Base-by-base conservation (phyloP, 1,140 invertebrate genomes). In the fruit fly (Drosophila melanogaster) region DNA sequence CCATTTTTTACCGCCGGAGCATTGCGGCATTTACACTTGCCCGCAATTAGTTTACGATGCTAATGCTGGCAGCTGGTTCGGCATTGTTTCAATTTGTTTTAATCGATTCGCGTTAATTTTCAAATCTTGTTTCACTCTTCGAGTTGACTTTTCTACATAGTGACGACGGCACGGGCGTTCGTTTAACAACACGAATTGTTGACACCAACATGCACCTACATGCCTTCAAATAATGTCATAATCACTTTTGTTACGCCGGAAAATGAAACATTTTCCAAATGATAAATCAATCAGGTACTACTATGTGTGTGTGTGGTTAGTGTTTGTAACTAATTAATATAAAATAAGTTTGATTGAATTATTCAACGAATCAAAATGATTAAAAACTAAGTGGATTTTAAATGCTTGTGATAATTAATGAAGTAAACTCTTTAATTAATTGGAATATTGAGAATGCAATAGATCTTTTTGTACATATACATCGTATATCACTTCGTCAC, bases 91-190 rank as follows among this genome's bases (percentile, higher is more conserved):
- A 89, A 89, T 87, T 87, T 89, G 85, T 89, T 84, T 89, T 62
- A 87, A 83, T 87, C 84, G 79, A 89, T 84, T 84, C 77, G 62
- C 77, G 87, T 89, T 89, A 89, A 89, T 89, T 90, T 81, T 56
- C 55, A 70, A 66, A 72, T 61, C 55, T 60, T 44, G 53, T 51
- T 53, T 41, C 51, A 55, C 30, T 53, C 73, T 60, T 7, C 61
- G 33, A 35, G 14, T 3, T 17, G 19, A 46, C 56, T 64, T 61
- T 60, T 12, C 30, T 26, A 41, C 30, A 8, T 17, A 37, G 19
- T n/a, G 51, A 15, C 51, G 37, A 12, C 14, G 35, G 19, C 33
- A 51, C 26, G 30, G 64, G 59, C 64, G 64, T 67, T 65, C 64
- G 64, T 67, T 65, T 33, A 12, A n/a, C 30, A 30, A 67, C 64